A percentile compares a stretch with the other conserved stretches of the same genome.
Conservation (phyloP, 2,797 vertebrate species). For the Lagorchestes hirsutus region DNA sequence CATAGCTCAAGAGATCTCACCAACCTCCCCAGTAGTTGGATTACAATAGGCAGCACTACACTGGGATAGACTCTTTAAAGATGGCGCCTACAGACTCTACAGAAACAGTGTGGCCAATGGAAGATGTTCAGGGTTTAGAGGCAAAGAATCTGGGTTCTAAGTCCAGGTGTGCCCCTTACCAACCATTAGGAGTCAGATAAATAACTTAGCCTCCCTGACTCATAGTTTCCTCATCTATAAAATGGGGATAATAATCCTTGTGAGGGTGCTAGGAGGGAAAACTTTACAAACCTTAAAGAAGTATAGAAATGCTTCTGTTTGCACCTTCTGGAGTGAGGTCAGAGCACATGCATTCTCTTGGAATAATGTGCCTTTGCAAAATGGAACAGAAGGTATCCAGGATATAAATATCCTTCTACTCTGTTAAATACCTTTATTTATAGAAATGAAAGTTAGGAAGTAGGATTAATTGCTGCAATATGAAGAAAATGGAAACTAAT, state of each 20-base stretch:
- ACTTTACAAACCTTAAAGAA: background rate
- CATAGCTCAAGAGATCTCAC: background rate
- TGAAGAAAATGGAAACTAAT: slow-evolving; percentile 76
- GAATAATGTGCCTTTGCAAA: slow-evolving; percentile 68
- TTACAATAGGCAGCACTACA: background rate
- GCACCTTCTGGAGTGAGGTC: slow-evolving; percentile 67
- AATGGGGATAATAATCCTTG: background rate
- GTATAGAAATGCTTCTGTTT: slow-evolving; percentile 30
- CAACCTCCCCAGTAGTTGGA: background rate
- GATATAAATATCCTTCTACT: slow-evolving; percentile 75
- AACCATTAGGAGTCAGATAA: background rate
- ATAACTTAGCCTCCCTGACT: background rate
- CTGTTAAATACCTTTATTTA: slow-evolving; percentile 79
- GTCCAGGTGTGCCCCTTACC: background rate
- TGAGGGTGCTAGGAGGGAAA: background rate
- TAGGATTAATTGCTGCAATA: slow-evolving; percentile 76
- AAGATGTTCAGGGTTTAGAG: background rate
- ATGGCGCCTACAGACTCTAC: background rate
- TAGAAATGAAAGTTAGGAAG: slow-evolving; percentile 72
- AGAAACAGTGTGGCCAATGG: background rate
- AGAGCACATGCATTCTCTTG: slow-evolving; percentile 56
- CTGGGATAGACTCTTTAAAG: background rate
- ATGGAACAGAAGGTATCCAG: slow-evolving; percentile 75
- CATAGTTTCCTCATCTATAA: background rate
- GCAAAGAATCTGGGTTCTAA: background rate